Percentiles rank a stretch among this genome's conserved stretches.
Conservation (phyloP, 2,113 vertebrate genomes). For the Tauraco erythrolophus region DNA sequence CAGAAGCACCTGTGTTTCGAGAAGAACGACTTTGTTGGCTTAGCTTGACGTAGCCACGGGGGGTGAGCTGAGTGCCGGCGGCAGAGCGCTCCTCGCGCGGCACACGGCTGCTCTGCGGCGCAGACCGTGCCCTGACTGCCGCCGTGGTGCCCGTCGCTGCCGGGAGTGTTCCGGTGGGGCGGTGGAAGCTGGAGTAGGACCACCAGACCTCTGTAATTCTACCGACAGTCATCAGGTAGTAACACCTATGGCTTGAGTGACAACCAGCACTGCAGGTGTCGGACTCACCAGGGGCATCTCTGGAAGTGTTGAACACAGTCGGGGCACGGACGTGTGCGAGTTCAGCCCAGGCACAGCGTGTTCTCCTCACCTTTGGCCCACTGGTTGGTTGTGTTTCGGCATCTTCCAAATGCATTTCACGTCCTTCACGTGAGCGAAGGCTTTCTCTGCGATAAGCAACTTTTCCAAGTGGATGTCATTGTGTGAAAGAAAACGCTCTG, state of each 20-base stretch:
- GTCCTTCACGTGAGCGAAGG: rapidly evolving
- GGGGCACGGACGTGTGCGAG: background rate
- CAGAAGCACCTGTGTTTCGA: background rate
- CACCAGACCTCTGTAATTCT: background rate
- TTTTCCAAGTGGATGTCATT: background rate
- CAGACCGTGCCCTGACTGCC: background rate
- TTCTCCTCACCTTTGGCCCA: background rate
- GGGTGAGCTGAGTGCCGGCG: background rate
- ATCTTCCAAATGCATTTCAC: background rate
- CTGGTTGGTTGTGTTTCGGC: background rate
- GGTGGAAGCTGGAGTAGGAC: background rate
- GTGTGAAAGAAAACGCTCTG: rapidly evolving
- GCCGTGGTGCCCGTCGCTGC: background rate
- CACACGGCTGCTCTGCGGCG: background rate
- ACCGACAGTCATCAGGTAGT: background rate
- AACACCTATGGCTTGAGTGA: rapidly evolving
- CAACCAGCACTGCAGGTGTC: background rate
- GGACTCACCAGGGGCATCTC: background rate
- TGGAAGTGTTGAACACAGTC: rapidly evolving
- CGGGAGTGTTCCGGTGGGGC: rapidly evolving
- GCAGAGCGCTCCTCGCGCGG: background rate
- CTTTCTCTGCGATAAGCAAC: rapidly evolving
- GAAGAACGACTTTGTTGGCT: background rate
- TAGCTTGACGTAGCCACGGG: background rate
- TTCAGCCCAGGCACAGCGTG: background rate